Evolutionary conservation across 2,888 invertebrate genomes (phyloP).

Genomic region (Saturnia pavonia): DNA sequence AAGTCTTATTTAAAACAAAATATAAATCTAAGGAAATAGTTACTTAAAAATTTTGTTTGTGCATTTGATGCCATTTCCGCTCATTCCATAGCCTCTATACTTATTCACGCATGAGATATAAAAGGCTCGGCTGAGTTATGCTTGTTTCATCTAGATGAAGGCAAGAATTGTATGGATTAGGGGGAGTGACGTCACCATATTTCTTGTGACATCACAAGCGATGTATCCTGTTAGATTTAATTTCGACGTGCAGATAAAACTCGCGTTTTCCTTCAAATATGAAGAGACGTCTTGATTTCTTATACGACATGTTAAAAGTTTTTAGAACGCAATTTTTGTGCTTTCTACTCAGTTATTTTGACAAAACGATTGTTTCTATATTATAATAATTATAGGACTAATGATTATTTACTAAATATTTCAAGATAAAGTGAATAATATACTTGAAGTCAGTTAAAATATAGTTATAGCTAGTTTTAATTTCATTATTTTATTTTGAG

Average conservation of each 20-base stretch:
- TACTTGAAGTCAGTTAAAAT: too few species aligned
- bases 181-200: slow-evolving; percentile 25
- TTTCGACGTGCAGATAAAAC: slow-evolving; percentile 20
- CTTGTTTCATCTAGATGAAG: slow-evolving; percentile 34
- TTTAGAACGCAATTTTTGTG: background rate
- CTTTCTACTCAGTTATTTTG: background rate
- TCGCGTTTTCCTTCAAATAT: background rate
- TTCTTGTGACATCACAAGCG: slow-evolving; percentile 26
- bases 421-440: too few species aligned
- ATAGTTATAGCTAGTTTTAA: too few species aligned
- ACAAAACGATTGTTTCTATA: too few species aligned
- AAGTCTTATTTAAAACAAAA: background rate
- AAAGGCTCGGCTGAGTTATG: slow-evolving; percentile 31
- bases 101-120: slow-evolving; percentile 36
- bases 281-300: background rate
- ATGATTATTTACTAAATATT: too few species aligned
- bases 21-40: background rate
- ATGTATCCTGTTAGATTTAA: slow-evolving; percentile 21
- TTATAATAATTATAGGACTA: too few species aligned
- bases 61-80: background rate
- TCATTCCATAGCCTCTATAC: slow-evolving; percentile 16
- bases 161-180: slow-evolving; percentile 31
- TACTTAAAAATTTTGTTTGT: background rate
- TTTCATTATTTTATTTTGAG: too few species aligned
- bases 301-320: background rate